phyloP scores from a whole-genome alignment of 2,797 vertebrate species.

The Macropus fuliginosus region DNA sequence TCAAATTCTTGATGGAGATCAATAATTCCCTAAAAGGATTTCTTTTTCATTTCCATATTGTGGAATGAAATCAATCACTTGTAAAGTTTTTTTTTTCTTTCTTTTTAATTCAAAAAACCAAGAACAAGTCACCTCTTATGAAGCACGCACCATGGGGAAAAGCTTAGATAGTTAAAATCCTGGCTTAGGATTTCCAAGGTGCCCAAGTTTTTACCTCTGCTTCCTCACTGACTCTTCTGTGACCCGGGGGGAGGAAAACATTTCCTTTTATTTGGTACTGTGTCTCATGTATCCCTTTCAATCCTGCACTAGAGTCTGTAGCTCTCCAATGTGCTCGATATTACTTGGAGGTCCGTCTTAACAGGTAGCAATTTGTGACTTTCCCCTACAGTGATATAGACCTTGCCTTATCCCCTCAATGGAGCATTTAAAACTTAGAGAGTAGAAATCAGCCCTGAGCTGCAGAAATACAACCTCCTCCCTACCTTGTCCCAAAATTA shows the following conservation, averaged over 20 bases:
- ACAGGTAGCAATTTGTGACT: background rate
- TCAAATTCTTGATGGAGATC: background rate
- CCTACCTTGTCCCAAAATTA: background rate
- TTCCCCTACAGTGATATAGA: background rate
- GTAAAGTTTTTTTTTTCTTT: slow-evolving; percentile 15
- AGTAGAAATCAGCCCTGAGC: background rate
- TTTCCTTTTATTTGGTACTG: background rate
- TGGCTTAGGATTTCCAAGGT: slow-evolving; percentile 18
- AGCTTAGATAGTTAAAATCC: background rate
- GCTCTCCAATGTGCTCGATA: background rate
- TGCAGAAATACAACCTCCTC: background rate
- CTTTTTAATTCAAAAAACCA: slow-evolving; percentile 27
- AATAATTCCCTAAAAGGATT: background rate
- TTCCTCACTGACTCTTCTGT: background rate
- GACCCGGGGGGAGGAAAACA: background rate
- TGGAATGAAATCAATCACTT: background rate
- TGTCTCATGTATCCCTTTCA: slow-evolving; percentile 6
- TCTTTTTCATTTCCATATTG: background rate
- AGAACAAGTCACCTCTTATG: slow-evolving; percentile 14
- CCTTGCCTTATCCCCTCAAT: background rate
- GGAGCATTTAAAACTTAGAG: background rate
- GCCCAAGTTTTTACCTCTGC: background rate
- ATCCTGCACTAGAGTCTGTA: background rate
- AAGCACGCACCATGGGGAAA: slow-evolving; percentile 6
- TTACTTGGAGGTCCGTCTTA: background rate